Evolutionary conservation across 2,888 invertebrate species (phyloP).

Genomic region (Raillietiella orientalis): DNA sequence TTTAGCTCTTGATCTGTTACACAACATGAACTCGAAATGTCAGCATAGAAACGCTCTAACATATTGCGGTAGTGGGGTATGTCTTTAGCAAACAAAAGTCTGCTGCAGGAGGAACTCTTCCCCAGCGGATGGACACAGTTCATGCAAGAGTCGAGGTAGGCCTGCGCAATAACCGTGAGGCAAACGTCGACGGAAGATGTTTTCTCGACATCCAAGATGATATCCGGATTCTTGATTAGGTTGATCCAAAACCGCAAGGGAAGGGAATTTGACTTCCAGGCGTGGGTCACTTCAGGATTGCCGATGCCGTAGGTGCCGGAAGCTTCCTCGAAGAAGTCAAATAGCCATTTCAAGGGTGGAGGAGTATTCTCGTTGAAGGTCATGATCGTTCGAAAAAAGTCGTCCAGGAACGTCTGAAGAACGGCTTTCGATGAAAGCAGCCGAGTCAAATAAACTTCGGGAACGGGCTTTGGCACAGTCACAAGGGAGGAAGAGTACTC

Average conservation of each 20-base stretch:
- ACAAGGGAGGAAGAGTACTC: too few species aligned
- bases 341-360: conserved; percentile 77
- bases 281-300: conserved; percentile 68
- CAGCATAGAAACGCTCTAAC: conserved; percentile 62
- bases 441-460: conserved; percentile 1
- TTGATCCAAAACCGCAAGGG: conserved; percentile 88
- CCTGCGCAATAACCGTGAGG: conserved; percentile 76
- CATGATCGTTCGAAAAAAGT: conserved; percentile 75
- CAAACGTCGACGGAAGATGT: conserved; percentile 79
- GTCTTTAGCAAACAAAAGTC: conserved; percentile 81
- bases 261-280: conserved; percentile 83
- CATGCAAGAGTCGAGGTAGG: conserved; percentile 84
- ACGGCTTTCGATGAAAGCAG: conserved; percentile 21
- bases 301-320: conserved; percentile 42
- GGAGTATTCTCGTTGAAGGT: conserved; percentile 68
- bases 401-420: conserved; percentile 91
- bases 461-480: conserved; percentile 52
- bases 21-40: conserved; percentile 52
- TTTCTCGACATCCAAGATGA: conserved; percentile 84
- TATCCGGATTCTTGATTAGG: conserved; percentile 84
- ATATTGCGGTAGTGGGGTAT: conserved; percentile 70
- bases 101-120: conserved; percentile 85
- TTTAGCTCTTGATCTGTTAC: conserved; percentile 82
- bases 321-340: conserved; percentile 73
- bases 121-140: conserved; percentile 63